phyloP scores from a whole-genome alignment of 2,888 invertebrate genomes.

The Steinernema carpocapsae region DNA sequence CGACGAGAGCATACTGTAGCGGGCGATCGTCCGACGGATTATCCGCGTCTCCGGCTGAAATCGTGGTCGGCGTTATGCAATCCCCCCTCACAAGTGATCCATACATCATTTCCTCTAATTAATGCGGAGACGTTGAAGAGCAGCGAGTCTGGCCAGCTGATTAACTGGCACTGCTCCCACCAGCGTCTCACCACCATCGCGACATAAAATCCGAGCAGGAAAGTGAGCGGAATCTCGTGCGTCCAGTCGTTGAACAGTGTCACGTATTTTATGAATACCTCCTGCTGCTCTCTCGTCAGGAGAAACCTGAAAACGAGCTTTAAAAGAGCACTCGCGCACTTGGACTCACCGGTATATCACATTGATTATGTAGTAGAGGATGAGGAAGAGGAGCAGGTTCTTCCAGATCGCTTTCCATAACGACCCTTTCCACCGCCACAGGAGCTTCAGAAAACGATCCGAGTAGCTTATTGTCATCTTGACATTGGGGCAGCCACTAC shows the following conservation, averaged over 20 bases:
- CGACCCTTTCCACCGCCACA: conserved; percentile 61
- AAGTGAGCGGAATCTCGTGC: conserved; percentile 60
- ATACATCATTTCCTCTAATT: conserved; percentile 57
- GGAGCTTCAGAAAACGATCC: conserved; percentile 57
- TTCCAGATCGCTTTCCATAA: conserved; percentile 63
- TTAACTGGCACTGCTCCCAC: conserved; percentile 64
- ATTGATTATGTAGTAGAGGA: conserved; percentile 56
- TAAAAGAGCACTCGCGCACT: too few species aligned
- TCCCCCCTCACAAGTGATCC: conserved; percentile 19
- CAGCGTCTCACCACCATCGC: conserved; percentile 62
- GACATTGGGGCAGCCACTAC: conserved; percentile 34
- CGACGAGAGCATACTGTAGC: conserved; percentile 47
- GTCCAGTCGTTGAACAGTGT: conserved; percentile 57
- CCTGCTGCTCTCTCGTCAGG: conserved; percentile 53
- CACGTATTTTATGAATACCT: conserved; percentile 51
- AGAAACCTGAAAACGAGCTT: conserved; percentile 50
- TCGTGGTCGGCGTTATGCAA: background rate
- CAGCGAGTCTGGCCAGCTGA: conserved; percentile 62
- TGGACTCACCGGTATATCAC: conserved; percentile 56
- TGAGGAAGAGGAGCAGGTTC: conserved; percentile 55
- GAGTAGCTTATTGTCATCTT: conserved; percentile 61
- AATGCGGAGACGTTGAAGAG: conserved; percentile 60
- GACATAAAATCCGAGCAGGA: conserved; percentile 60
- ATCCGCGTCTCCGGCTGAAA: conserved; percentile 66
- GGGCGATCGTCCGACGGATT: conserved; percentile 70